phyloP scores from a whole-genome alignment of 2,797 vertebrate genomes.

The Poliocrania exsul region DNA sequence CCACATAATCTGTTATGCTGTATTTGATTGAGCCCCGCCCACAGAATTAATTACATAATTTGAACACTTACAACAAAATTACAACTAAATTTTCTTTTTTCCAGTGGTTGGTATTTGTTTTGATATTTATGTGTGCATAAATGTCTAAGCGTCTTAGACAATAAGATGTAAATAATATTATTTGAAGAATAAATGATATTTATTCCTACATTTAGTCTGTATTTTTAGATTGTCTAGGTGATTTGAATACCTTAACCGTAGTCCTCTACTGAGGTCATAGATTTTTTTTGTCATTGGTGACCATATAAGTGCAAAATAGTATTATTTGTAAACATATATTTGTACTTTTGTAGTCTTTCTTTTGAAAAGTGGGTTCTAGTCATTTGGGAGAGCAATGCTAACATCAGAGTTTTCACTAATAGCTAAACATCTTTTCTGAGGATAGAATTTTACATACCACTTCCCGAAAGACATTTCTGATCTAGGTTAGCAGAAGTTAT shows the following conservation, averaged over 20 bases:
- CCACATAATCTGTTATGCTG: not conserved
- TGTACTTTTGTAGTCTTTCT: not conserved
- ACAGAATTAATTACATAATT: not conserved
- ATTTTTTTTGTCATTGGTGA: not conserved
- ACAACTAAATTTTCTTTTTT: not conserved
- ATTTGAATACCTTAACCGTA: not conserved
- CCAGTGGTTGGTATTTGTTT: not conserved
- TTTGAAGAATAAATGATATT: not conserved
- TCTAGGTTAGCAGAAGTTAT: conserved; percentile 30
- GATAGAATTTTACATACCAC: not conserved
- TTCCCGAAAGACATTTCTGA: conserved; percentile 8
- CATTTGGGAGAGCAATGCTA: not conserved
- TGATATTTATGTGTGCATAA: not conserved
- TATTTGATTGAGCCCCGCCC: not conserved
- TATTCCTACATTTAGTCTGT: not conserved
- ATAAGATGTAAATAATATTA: not conserved
- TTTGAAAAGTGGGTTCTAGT: not conserved
- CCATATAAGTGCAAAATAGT: not conserved
- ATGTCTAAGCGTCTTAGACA: not conserved
- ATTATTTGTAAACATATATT: not conserved
- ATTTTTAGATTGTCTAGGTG: not conserved
- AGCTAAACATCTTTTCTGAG: not conserved
- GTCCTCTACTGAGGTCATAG: not conserved
- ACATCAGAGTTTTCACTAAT: not conserved
- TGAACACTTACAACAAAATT: not conserved